Evolutionary conservation across 2,888 invertebrate species (phyloP), one percentile per base, ranked within the genome.

Genomic region (Altica lythri): DNA sequence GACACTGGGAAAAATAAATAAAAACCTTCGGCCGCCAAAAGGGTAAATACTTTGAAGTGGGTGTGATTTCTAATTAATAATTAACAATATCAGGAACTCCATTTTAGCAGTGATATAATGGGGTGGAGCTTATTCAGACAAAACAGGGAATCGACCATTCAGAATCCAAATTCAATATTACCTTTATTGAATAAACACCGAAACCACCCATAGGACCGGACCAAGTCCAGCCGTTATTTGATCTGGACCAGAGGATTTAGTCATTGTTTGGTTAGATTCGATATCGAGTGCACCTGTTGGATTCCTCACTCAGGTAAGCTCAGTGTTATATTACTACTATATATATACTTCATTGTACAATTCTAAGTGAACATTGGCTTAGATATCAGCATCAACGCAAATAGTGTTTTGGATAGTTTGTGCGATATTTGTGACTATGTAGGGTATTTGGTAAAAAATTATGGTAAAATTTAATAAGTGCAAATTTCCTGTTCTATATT

Each of bases 31-130:
- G 52, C 50, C 48, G 49, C 46, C 40, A 50, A 54, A 63, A 63
- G 60, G 64, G 65, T 64, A 64, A 64, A 67, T 64, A 63, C 68
- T 68, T 67, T 68, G 68, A 69, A 58, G 60, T 53, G 62, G 63
- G 66, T 66, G 64, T 62, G 68, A 68, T 67, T 64, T 60, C 52
- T 65, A 69, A 71, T 72, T 68, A 71, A 71, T 69, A 67, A 68
- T 71, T 67, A 67, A 70, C 64, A 53, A 44, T 35, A 56, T 59
- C 68, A 60, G 60, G 51, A 57, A 62, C 70, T 66, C 72, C 71
- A 70, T 72, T 72, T 72, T 70, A 60, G 64, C 58, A 61, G 60
- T 64, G 65, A 62, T 60, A 62, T 57, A 55, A 60, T 44, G 61
- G 68, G 73, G 73, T 69, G 73, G 72, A 69, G 72, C 68, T 63